A percentile compares a stretch with the other conserved stretches of the same genome.
phyloP scores from a whole-genome alignment of 2,888 invertebrate species.

The Diloba caeruleocephala region DNA sequence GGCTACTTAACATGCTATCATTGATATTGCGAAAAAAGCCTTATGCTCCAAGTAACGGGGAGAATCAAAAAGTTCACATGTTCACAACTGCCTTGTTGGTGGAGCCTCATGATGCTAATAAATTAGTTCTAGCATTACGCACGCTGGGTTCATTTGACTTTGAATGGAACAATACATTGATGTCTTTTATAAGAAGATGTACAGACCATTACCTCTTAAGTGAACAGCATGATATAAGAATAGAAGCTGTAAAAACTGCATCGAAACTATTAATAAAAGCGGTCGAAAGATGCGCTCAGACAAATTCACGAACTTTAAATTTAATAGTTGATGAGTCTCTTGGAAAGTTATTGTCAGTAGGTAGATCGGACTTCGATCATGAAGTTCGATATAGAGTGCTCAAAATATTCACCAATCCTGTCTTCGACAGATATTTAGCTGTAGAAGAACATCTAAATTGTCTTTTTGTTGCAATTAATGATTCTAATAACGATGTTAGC shows the following conservation, averaged over 20 bases:
- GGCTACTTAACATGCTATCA: conserved; percentile 96
- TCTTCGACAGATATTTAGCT: conserved; percentile 98
- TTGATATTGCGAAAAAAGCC: conserved; percentile 96
- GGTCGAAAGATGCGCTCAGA: conserved; percentile 90
- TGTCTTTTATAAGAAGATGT: conserved; percentile 97
- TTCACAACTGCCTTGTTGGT: conserved; percentile 79
- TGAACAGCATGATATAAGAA: conserved; percentile 95
- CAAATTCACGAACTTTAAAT: conserved; percentile 94
- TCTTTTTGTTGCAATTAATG: conserved; percentile 97
- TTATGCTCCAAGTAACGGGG: conserved; percentile 90
- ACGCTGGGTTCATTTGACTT: conserved; percentile 98
- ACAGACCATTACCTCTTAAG: conserved; percentile 97
- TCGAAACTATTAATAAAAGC: conserved; percentile 96
- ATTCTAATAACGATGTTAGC: conserved; percentile 98
- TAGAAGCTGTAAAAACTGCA: conserved; percentile 98
- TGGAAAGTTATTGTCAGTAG: conserved; percentile 96
- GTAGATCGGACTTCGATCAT: conserved; percentile 98
- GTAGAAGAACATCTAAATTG: conserved; percentile 98
- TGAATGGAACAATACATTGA: conserved; percentile 95
- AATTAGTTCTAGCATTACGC: conserved; percentile 96
- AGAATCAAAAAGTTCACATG: conserved; percentile 79
- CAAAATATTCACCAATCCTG: conserved; percentile 94
- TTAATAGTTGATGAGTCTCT: conserved; percentile 97
- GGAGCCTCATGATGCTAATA: conserved; percentile 93
- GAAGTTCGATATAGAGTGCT: conserved; percentile 98